phyloP scores from a whole-genome alignment of 2,113 vertebrate species.

The Lamprologus tigripictilis region DNA sequence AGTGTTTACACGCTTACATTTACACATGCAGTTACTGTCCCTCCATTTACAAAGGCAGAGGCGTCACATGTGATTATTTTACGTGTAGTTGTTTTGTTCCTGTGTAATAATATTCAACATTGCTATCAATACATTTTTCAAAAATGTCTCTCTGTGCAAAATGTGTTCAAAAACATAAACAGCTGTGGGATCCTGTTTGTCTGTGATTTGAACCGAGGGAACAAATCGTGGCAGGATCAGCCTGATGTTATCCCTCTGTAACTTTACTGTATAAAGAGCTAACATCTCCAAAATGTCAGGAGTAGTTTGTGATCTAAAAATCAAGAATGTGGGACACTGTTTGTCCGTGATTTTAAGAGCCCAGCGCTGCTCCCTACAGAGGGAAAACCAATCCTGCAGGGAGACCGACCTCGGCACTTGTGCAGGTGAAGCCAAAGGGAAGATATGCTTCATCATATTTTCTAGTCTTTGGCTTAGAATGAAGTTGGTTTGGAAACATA shows the following conservation, averaged over 20 bases:
- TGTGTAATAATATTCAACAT: not conserved
- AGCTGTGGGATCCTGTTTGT: not conserved
- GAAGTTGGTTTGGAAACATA: not conserved
- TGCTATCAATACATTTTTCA: not conserved
- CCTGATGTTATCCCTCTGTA: rapidly evolving
- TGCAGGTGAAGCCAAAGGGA: rapidly evolving
- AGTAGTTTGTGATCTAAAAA: not conserved
- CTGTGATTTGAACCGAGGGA: rapidly evolving
- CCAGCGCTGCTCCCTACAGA: rapidly evolving
- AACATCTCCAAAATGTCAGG: not conserved
- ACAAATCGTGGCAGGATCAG: not conserved
- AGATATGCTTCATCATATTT: rapidly evolving
- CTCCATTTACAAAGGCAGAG: too few relatives aligned
- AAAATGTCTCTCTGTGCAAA: rapidly evolving
- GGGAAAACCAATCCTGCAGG: not conserved
- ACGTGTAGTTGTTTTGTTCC: not conserved
- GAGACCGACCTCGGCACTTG: rapidly evolving
- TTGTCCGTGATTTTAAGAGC: rapidly evolving
- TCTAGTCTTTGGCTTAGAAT: not conserved
- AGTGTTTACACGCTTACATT: too few relatives aligned
- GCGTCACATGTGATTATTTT: too few relatives aligned
- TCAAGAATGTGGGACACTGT: not conserved
- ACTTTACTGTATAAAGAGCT: rapidly evolving
- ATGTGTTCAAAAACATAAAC: rapidly evolving
- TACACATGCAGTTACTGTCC: too few relatives aligned